A percentile compares a stretch with the other conserved stretches of the same genome.
phyloP scores from a whole-genome alignment of 2,113 vertebrate genomes.

The Indicator maculatus region DNA sequence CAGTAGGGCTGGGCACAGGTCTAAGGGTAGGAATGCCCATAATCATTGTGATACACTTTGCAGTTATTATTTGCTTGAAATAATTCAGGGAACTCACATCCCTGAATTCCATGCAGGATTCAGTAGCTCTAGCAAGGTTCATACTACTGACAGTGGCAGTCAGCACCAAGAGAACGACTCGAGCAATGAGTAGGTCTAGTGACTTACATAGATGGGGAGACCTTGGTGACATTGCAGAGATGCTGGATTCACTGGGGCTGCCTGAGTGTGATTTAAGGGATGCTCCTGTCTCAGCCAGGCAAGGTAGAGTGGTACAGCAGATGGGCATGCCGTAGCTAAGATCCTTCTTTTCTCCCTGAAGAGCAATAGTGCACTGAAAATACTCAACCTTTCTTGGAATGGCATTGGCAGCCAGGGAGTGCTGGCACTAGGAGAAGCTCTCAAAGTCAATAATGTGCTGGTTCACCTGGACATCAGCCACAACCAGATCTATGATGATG shows the following conservation, averaged over 20 bases:
- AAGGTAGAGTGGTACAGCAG: neutral
- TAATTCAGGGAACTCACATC: neutral
- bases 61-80: neutral
- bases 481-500: conserved; percentile 86
- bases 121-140: neutral
- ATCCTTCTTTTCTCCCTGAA: conserved; percentile 49
- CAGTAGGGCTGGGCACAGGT: conserved; percentile 83
- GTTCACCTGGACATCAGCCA: conserved; percentile 83
- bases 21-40: conserved; percentile 79
- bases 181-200: neutral
- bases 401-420: conserved; percentile 90
- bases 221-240: neutral
- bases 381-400: conserved; percentile 88
- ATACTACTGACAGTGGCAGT: neutral
- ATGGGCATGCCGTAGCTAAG: neutral
- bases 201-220: neutral
- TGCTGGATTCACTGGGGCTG: neutral
- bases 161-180: neutral
- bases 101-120: neutral
- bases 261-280: neutral
- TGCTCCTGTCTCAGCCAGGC: neutral
- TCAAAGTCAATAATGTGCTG: conserved; percentile 85
- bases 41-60: neutral
- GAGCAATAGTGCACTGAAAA: conserved; percentile 83
- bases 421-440: conserved; percentile 85